Evolutionary conservation across 1,140 invertebrate species (phyloP).

Genomic region (Probaryconus sp.): DNA sequence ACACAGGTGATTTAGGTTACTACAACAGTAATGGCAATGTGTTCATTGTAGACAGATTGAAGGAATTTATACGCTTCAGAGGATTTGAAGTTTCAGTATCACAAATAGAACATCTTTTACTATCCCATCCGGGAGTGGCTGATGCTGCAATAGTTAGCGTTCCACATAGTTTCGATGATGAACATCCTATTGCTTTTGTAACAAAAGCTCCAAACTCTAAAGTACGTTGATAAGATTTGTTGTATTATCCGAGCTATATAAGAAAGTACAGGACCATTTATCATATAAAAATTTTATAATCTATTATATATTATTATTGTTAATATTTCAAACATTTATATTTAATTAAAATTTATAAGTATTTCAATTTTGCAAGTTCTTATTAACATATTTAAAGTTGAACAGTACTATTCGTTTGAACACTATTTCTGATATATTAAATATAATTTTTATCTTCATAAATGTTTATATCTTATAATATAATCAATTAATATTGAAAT

Average conservation of each 20-base stretch:
- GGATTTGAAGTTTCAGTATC: conserved; percentile 75
- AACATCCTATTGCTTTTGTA: conserved; percentile 84
- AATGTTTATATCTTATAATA: too few species aligned
- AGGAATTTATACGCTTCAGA: conserved; percentile 82
- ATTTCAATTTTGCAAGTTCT: too few species aligned
- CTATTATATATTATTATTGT: conserved; percentile 11
- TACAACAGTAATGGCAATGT: conserved; percentile 58
- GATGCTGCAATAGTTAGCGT: conserved; percentile 90
- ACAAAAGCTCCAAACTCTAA: conserved; percentile 77
- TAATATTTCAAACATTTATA: too few species aligned
- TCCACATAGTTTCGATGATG: conserved; percentile 84
- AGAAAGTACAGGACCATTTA: conserved; percentile 14
- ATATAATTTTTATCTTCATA: too few species aligned
- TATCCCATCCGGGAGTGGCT: conserved; percentile 78
- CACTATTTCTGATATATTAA: too few species aligned
- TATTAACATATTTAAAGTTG: too few species aligned
- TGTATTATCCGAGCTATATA: conserved; percentile 31
- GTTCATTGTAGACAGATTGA: conserved; percentile 74
- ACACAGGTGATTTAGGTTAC: conserved; percentile 88
- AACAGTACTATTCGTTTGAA: too few species aligned
- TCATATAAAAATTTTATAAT: conserved; percentile 18
- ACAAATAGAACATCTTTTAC: conserved; percentile 67
- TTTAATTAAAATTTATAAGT: too few species aligned
- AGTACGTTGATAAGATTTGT: conserved; percentile 55
- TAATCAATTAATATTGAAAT: too few species aligned